Conservation (phyloP, 2,113 vertebrate genomes). For the Diphyllodes magnificus region DNA sequence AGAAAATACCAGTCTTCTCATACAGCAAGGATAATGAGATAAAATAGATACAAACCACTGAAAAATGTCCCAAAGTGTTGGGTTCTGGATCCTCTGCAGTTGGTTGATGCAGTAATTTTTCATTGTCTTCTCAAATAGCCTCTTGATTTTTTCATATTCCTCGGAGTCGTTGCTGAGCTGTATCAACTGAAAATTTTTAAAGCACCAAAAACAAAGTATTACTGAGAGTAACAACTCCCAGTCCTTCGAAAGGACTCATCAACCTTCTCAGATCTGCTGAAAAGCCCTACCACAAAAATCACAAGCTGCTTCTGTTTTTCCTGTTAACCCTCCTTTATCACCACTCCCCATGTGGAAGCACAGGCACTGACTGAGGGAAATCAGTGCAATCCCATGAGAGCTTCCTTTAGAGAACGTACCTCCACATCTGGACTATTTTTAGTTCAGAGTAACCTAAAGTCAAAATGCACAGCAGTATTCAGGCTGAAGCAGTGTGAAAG, state of each 20-base stretch:
- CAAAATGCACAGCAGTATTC: not conserved
- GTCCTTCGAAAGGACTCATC: not conserved
- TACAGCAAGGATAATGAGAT: not conserved
- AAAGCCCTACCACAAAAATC: not conserved
- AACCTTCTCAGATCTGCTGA: not conserved
- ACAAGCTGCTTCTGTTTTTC: not conserved
- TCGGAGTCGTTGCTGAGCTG: conserved; percentile 24
- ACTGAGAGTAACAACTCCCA: not conserved
- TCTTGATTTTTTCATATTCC: conserved; percentile 66
- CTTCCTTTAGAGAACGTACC: not conserved
- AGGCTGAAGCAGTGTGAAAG: not conserved
- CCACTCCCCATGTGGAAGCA: not conserved
- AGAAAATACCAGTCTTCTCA: not conserved
- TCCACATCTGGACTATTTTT: not conserved
- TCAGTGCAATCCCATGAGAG: accelerated
- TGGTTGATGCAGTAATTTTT: conserved; percentile 66
- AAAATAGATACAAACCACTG: conserved; percentile 75
- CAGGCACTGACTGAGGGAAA: not conserved
- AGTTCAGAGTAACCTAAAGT: not conserved
- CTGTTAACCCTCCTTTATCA: not conserved
- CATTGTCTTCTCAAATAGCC: conserved; percentile 79
- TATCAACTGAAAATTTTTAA: conserved; percentile 65
- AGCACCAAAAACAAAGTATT: not conserved
- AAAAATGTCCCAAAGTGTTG: conserved; percentile 78
- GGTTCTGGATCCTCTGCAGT: conserved; percentile 83